Conservation (phyloP, 2,113 vertebrate genomes). For the Lota lota region DNA sequence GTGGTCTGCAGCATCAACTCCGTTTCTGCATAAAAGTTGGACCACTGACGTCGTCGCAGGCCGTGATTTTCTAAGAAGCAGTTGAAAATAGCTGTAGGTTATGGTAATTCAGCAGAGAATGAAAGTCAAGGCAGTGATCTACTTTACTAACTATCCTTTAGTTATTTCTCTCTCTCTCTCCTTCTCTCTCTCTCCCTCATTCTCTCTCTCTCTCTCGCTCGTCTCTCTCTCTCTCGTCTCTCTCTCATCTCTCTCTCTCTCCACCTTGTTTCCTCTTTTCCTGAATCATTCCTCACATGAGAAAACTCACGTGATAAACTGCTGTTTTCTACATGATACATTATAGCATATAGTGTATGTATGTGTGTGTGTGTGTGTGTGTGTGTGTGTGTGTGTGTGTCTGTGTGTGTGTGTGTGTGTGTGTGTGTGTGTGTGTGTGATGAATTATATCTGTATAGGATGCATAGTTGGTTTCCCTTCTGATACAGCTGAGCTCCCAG, state of each 20-base stretch:
- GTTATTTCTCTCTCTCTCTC: no score
- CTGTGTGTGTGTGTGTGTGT: constrained; percentile 13
- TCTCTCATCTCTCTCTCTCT: constrained; percentile 1
- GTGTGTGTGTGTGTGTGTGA: constrained; percentile 20
- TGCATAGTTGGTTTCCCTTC: constrained; percentile 27
- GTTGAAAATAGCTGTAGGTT: no score
- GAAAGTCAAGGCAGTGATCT: no score
- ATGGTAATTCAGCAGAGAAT: no score
- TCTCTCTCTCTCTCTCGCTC: constrained; percentile 10
- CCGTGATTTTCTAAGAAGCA: no score
- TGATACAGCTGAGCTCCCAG: constrained; percentile 34
- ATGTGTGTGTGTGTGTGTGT: constrained; percentile 16
- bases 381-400: constrained; percentile 17
- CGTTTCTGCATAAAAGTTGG: no score
- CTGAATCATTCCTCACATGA: constrained; percentile 41
- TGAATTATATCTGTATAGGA: constrained; percentile 33
- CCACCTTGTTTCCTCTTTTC: constrained; percentile 4
- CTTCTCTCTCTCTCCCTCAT: no score
- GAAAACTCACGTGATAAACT: constrained; percentile 28
- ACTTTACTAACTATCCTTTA: no score
- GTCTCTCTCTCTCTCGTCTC: neutral
- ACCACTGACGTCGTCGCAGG: no score
- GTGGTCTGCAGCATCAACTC: no score
- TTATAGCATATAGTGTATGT: constrained; percentile 1
- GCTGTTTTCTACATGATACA: constrained; percentile 18